A percentile compares a stretch with the other conserved stretches of the same genome.
Evolutionary conservation across 2,797 vertebrate species (phyloP).

Genomic region (Leuciscus waleckii): DNA sequence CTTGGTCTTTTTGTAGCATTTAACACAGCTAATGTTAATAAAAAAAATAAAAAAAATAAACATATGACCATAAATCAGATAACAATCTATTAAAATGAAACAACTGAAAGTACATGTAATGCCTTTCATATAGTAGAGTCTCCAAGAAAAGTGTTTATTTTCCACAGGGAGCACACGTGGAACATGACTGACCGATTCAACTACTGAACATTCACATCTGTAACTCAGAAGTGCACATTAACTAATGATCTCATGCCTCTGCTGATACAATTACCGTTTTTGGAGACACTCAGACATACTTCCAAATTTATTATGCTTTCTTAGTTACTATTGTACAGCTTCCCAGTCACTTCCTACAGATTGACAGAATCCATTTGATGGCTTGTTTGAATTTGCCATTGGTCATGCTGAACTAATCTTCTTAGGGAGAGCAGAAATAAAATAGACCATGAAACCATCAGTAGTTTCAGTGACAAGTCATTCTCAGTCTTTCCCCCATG

Average conservation of each 20-base stretch:
- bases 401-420: slow-evolving; percentile 71
- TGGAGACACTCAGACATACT: slow-evolving; percentile 60
- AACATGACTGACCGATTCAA: slow-evolving; percentile 55
- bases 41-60: background rate
- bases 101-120: background rate
- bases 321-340: slow-evolving; percentile 63
- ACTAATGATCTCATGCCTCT: slow-evolving; percentile 70
- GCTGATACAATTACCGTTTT: slow-evolving; percentile 62
- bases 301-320: slow-evolving; percentile 64
- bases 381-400: slow-evolving; percentile 57
- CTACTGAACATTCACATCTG: slow-evolving; percentile 66
- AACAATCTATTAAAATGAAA: slow-evolving; percentile 4
- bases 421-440: slow-evolving; percentile 75
- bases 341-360: slow-evolving; percentile 39
- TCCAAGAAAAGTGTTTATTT: background rate
- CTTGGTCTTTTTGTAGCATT: background rate
- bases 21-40: background rate
- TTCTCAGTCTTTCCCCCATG: background rate
- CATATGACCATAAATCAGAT: background rate
- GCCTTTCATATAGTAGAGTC: background rate
- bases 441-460: slow-evolving; percentile 72
- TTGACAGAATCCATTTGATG: slow-evolving; percentile 50
- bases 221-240: slow-evolving; percentile 62
- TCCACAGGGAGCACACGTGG: slow-evolving; percentile 13
- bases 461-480: background rate